Evolutionary conservation across 2,797 vertebrate genomes (phyloP).

Genomic region (Phrynocephalus forsythii): DNA sequence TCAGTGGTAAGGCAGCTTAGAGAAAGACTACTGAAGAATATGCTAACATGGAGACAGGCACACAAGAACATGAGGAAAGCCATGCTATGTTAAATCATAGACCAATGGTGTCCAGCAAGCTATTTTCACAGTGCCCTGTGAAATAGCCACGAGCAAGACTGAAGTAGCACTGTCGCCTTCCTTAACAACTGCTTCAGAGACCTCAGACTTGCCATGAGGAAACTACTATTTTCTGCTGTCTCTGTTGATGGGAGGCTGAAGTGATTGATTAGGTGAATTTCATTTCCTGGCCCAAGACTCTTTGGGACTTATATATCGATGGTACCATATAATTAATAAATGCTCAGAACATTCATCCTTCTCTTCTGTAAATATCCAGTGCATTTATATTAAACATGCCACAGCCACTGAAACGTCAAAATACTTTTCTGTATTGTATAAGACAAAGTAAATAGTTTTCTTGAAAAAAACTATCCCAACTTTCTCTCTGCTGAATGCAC

Average conservation of each 20-base stretch:
- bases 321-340: background rate
- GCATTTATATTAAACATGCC: constrained; percentile 9
- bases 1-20: background rate
- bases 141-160: background rate
- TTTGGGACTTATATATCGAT: background rate
- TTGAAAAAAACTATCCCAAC: background rate
- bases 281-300: background rate
- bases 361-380: background rate
- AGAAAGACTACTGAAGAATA: background rate
- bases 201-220: background rate
- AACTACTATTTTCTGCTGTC: background rate
- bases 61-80: background rate
- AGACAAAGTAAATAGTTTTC: constrained; percentile 3
- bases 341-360: background rate
- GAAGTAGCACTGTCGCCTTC: background rate
- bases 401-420: constrained; percentile 32
- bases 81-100: background rate
- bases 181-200: background rate
- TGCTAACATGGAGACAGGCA: background rate
- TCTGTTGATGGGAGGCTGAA: background rate
- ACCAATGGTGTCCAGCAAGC: background rate
- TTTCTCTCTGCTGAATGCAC: background rate
- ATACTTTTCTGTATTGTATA: background rate
- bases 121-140: background rate
- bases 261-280: constrained; percentile 16